phyloP scores from a whole-genome alignment of 2,113 vertebrate species.

The Rissa tridactyla region DNA sequence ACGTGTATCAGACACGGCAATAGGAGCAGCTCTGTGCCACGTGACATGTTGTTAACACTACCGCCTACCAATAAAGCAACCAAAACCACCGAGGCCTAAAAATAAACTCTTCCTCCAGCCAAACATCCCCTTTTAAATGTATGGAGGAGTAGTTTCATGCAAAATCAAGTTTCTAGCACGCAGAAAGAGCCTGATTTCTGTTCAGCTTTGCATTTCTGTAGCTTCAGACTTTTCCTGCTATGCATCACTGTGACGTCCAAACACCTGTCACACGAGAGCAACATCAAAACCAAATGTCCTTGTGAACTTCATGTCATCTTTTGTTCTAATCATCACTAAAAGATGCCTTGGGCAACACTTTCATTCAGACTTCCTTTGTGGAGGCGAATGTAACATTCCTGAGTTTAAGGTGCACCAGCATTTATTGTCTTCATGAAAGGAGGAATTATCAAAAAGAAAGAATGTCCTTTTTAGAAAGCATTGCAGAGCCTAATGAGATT shows the following conservation, averaged over 20 bases:
- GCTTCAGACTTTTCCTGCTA: not conserved
- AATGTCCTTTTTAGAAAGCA: not conserved
- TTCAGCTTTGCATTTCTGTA: not conserved
- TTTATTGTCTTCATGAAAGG: not conserved
- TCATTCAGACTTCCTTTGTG: not conserved
- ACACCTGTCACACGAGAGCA: not conserved
- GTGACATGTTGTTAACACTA: not conserved
- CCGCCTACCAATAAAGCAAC: not conserved
- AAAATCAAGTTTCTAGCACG: not conserved
- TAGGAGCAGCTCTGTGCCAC: not conserved
- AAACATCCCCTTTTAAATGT: not conserved
- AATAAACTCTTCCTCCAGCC: slow-evolving; percentile 20
- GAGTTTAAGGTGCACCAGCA: not conserved
- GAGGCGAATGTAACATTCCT: not conserved
- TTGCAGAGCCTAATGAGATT: not conserved
- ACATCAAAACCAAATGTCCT: not conserved
- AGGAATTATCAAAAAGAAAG: not conserved
- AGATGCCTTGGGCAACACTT: not conserved
- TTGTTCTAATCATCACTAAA: not conserved
- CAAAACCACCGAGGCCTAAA: not conserved
- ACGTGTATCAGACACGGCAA: not conserved
- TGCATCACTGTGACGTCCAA: not conserved
- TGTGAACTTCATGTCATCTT: not conserved
- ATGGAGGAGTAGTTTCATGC: not conserved
- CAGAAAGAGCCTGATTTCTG: not conserved